A percentile compares a stretch with the other conserved stretches of the same genome.
Conservation (phyloP, 2,888 invertebrate species). For the Cephus spinipes region DNA sequence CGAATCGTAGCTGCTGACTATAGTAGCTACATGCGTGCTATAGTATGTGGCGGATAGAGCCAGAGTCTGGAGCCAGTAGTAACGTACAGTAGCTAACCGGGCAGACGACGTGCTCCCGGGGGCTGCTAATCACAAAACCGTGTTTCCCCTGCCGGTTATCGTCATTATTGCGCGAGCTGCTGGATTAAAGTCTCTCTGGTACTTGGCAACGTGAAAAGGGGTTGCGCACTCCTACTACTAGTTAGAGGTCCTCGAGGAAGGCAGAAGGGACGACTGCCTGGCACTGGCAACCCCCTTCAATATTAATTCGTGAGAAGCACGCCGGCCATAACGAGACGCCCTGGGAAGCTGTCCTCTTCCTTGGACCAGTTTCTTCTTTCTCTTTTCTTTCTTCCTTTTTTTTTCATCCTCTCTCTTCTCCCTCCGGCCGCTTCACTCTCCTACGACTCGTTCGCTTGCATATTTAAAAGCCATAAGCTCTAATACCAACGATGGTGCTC, state of each 20-base stretch:
- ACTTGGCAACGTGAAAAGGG: background rate
- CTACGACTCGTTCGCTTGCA: background rate
- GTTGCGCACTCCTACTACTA: background rate
- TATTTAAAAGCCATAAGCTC: background rate
- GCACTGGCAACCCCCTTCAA: background rate
- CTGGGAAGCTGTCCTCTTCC: background rate
- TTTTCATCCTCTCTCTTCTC: no score
- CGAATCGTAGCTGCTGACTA: background rate
- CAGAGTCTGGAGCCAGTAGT: background rate
- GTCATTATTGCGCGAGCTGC: background rate
- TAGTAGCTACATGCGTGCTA: background rate
- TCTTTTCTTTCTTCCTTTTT: background rate
- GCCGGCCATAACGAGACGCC: background rate
- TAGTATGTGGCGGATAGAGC: background rate
- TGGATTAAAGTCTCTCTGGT: background rate
- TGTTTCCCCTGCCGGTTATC: background rate
- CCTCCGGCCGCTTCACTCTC: background rate
- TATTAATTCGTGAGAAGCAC: background rate
- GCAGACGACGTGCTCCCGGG: background rate
- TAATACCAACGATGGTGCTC: background rate
- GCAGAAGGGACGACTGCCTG: background rate
- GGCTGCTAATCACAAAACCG: constrained; percentile 2
- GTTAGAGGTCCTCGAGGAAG: background rate
- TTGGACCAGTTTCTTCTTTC: background rate
- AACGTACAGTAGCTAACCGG: background rate